phyloP scores from a whole-genome alignment of 37 sponge, comb jelly and placozoan species.

The Mnemiopsis leidyi region DNA sequence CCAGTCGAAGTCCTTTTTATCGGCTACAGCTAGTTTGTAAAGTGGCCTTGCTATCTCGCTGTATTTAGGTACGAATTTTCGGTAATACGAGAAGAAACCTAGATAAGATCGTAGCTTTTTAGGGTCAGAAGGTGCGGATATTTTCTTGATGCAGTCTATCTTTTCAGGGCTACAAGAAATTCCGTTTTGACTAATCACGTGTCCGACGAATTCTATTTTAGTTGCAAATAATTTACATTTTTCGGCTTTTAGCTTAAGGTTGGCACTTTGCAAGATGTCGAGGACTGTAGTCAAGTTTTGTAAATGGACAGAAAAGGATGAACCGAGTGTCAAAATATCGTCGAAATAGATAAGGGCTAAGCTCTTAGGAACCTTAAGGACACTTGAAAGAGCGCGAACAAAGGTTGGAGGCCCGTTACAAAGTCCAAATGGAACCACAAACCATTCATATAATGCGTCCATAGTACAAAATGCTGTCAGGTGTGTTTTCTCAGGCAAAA shows the following conservation, averaged over 20 bases:
- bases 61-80: conserved; percentile 44
- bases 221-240: conserved; percentile 43
- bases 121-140: conserved; percentile 13
- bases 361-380: conserved; percentile 18
- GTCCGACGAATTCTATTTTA: conserved; percentile 55
- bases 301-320: conserved; percentile 52
- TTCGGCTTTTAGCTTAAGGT: conserved; percentile 66
- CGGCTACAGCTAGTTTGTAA: conserved; percentile 16
- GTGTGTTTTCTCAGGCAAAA: conserved; percentile 29
- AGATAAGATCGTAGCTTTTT: conserved; percentile 42
- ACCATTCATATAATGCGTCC: conserved; percentile 63
- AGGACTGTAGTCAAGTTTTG: conserved; percentile 28
- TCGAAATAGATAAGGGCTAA: conserved; percentile 66
- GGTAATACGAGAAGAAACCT: neutral
- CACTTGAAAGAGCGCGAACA: conserved; percentile 52
- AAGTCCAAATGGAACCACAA: conserved; percentile 69
- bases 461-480: conserved; percentile 70
- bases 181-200: conserved; percentile 65
- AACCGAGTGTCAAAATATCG: conserved; percentile 43
- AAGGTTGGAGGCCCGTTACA: conserved; percentile 65
- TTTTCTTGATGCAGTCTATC: neutral
- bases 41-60: conserved; percentile 44
- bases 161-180: neutral
- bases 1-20: conserved; percentile 42
- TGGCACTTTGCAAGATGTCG: neutral